Evolutionary conservation across 2,113 vertebrate species (phyloP).

Genomic region (Ranitomeya variabilis): DNA sequence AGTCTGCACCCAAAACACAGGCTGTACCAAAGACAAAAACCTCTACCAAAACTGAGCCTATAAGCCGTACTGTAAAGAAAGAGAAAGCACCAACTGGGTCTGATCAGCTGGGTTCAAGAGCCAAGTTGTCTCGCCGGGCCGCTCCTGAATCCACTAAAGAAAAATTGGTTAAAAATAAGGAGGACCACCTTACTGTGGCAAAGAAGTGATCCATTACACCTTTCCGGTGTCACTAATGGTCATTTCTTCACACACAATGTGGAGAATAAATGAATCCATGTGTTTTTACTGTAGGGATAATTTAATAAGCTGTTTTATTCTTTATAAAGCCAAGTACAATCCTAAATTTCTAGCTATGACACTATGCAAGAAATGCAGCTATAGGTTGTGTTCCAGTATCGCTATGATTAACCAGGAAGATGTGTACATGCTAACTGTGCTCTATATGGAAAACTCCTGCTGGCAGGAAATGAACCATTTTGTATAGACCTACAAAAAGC

Average conservation of each 20-base stretch:
- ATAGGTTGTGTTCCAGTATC: background rate
- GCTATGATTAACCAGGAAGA: background rate
- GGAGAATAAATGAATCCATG: background rate
- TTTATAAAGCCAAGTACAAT: background rate
- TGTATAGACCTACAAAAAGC: background rate
- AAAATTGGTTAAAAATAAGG: constrained; percentile 70
- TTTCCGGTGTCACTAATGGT: background rate
- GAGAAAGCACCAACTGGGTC: constrained; percentile 54
- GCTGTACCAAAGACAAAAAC: constrained; percentile 60
- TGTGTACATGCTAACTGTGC: background rate
- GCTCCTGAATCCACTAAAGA: constrained; percentile 58
- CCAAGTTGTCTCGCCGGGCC: constrained; percentile 56
- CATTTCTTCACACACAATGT: too few species aligned
- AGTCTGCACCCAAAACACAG: constrained; percentile 66
- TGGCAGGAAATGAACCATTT: background rate
- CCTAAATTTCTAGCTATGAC: background rate
- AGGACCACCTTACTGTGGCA: constrained; percentile 89
- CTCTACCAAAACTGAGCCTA: constrained; percentile 55
- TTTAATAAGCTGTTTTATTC: background rate
- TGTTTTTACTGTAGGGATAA: background rate
- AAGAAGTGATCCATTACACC: constrained; percentile 54
- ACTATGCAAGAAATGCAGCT: background rate
- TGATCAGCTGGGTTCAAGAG: constrained; percentile 42
- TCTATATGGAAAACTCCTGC: background rate
- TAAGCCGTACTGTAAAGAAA: constrained; percentile 47